A percentile compares a stretch with the other conserved stretches of the same genome.
These are phyloP conservation scores for Lysiphlebus fabarum DNA, from an alignment of 1,140 invertebrate genomes.

Conservation along the genomic window DNA sequence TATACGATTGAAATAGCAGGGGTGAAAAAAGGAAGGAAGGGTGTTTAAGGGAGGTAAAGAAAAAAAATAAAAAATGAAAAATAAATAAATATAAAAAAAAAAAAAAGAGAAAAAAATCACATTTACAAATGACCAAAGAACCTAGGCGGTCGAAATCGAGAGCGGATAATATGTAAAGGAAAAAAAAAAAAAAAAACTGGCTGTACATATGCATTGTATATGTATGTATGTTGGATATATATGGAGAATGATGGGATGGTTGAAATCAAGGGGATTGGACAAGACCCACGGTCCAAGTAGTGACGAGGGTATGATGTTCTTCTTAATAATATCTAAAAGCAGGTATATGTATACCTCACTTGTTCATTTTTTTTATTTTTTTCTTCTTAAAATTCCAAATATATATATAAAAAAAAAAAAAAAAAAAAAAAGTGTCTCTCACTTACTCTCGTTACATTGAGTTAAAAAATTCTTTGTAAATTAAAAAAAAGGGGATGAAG, in stretches of 20 bases:
- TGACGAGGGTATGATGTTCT: constrained; percentile 55
- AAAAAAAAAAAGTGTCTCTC: no score
- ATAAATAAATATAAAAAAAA: no score
- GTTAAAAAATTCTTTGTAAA: neutral
- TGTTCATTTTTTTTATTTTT: constrained; percentile 17
- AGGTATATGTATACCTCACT: constrained; percentile 43
- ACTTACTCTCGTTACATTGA: no score
- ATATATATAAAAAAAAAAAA: no score
- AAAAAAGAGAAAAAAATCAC: constrained; percentile 17
- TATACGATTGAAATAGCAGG: neutral
- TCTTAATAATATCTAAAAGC: constrained; percentile 53
- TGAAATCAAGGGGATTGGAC: constrained; percentile 19
- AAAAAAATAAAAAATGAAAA: no score
- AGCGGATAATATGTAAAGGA: constrained; percentile 13
- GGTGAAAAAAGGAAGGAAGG: no score
- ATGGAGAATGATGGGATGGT: neutral
- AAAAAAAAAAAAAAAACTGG: constrained; percentile 6
- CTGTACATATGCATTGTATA: neutral
- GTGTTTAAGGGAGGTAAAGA: neutral
- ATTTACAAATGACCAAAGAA: no score
- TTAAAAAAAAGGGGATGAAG: neutral
- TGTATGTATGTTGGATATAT: constrained; percentile 10
- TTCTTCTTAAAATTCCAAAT: constrained; percentile 9
- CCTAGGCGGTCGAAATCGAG: neutral
- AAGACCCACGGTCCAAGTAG: constrained; percentile 37